Evolutionary conservation across 2,797 vertebrate genomes (phyloP), one percentile per base, ranked within the genome.

Genomic region (Sternarchorhynchus goeldii): DNA sequence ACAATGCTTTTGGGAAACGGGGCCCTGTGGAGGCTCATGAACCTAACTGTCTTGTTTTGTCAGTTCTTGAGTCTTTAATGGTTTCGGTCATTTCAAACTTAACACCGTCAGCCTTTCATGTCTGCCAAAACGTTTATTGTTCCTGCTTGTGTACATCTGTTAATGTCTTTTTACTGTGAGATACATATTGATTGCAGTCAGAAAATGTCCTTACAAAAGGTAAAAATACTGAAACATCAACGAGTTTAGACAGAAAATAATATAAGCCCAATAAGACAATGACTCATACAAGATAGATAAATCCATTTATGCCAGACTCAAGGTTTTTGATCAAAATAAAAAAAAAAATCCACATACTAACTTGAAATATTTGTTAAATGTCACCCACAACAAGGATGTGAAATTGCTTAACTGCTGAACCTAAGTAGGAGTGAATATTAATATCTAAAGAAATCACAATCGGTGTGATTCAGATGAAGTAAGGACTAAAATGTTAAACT

Each of bases 381-480:
- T 55, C 69, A 72, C 34, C 32, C 71, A 62, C 65, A 64, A 64
- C 87, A 89, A 89, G 80, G 85, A 88, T 88, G 77, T 86, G 83
- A 84, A 89, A 88, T 84, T 87, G 89, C 87, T 92, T 90, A 91
- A 88, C 82, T 86, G 81, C 86, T 86, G 85, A 88, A 84, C 80
- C 85, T 29, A 63, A 20, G 32, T 77, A 83, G 81, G 81, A 85
- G 66, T 39, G 84, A 86, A 85, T 58, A 78, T 88, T 88, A 88
- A 82, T 85, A 83, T 84, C 87, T 86, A 87, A 83, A 81, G 80
- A 84, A 84, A 90, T 87, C 85, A 75, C 83, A 90, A 86, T 81
- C 90, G 92, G 91, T 93, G 90, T 90, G 89, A 90, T 79, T 75
- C 58, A 82, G 81, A 84, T 82, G 89, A 91, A 85, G 85, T 85